These are phyloP conservation scores for Heliconius ethilla DNA, from an alignment of 2,888 invertebrate genomes.

Conservation along the genomic window DNA sequence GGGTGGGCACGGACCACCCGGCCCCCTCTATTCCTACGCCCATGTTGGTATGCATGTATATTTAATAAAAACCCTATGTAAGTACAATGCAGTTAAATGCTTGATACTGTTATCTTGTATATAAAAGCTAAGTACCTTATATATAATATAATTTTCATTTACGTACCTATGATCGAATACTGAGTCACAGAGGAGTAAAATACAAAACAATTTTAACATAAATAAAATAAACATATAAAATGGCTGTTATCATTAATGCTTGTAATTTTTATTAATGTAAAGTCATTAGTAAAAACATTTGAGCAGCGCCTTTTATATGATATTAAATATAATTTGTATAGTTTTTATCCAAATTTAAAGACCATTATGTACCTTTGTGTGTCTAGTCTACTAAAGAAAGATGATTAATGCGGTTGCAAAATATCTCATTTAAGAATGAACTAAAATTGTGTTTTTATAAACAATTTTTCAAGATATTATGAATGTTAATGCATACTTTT, in stretches of 20 bases:
- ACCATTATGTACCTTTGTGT: too few species aligned
- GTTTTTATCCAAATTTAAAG: too few species aligned
- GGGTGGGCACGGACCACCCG: too few species aligned
- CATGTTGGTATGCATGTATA: background rate
- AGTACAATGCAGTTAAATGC: conserved; percentile 33
- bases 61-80: conserved; percentile 8
- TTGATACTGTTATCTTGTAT: conserved; percentile 23
- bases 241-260: background rate
- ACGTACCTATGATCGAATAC: background rate
- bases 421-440: background rate
- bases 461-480: background rate
- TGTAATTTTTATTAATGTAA: too few species aligned
- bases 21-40: too few species aligned
- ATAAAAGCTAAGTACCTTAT: conserved; percentile 44
- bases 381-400: background rate
- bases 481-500: background rate
- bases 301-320: background rate
- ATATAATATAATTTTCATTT: conserved; percentile 30
- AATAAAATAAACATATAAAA: background rate
- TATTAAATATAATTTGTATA: background rate
- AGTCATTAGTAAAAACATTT: background rate
- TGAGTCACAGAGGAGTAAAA: conserved; percentile 3
- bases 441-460: too few species aligned
- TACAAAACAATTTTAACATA: background rate
- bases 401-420: background rate